These are phyloP conservation scores for Amazona finschi DNA, from an alignment of 2,797 vertebrate species.

Conservation along the genomic window DNA sequence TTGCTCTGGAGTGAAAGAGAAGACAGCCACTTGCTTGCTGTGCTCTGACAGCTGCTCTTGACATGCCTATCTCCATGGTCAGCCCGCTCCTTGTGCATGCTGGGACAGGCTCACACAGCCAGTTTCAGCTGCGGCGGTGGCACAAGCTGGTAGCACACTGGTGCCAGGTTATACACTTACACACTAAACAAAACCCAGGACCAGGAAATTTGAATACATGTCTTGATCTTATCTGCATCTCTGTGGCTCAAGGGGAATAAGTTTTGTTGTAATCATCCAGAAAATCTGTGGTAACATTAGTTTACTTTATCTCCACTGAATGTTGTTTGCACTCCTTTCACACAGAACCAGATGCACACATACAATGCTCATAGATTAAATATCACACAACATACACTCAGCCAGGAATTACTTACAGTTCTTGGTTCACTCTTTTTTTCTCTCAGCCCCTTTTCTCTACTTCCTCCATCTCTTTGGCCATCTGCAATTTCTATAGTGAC, in stretches of 20 bases:
- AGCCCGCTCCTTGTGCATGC: background rate
- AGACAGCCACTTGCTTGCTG: background rate
- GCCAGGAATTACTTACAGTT: background rate
- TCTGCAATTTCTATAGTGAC: background rate
- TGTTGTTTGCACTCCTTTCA: background rate
- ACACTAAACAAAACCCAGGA: background rate
- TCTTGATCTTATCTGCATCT: background rate
- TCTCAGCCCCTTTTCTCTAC: background rate
- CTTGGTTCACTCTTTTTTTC: background rate
- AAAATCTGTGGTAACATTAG: background rate
- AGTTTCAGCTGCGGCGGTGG: background rate
- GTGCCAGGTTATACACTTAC: background rate
- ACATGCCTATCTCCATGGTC: accelerated
- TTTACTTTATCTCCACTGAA: background rate
- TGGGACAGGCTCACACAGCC: background rate
- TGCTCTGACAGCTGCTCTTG: background rate
- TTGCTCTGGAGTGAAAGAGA: background rate
- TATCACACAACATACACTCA: background rate
- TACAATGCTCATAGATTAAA: background rate
- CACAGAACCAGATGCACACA: background rate
- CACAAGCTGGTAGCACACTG: background rate
- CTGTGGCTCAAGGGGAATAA: background rate
- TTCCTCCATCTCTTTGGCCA: background rate
- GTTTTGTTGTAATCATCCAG: background rate
- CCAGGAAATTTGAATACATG: background rate